Evolutionary conservation across 2,888 invertebrate genomes (phyloP).

Genomic region (Hermaeophaga mercurialis): DNA sequence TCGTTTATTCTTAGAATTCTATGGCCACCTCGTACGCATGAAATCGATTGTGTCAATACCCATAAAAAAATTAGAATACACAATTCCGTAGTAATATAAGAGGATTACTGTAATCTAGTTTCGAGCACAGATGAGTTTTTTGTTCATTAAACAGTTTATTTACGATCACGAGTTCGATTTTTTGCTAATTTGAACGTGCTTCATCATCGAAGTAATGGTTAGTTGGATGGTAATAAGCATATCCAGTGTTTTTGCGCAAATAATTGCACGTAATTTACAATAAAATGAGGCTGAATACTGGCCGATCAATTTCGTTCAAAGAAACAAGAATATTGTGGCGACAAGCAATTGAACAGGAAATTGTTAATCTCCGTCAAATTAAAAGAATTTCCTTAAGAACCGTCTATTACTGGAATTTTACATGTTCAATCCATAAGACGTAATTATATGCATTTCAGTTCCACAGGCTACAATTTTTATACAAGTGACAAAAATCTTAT

Average conservation of each 20-base stretch:
- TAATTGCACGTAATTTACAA: slow-evolving; percentile 7
- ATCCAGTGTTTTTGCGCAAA: neutral
- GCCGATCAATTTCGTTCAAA: slow-evolving; percentile 1
- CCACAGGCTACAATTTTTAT: too few species aligned
- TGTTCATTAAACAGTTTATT: slow-evolving; percentile 3
- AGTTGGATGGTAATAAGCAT: neutral
- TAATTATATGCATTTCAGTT: too few species aligned
- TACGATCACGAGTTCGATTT: slow-evolving; percentile 9
- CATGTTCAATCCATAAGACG: too few species aligned
- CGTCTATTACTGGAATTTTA: too few species aligned
- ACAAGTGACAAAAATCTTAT: too few species aligned
- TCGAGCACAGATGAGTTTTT: neutral
- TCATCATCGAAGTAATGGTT: slow-evolving; percentile 2
- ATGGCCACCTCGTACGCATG: too few species aligned
- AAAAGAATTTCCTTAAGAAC: too few species aligned
- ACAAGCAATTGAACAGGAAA: neutral
- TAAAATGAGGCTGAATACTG: neutral
- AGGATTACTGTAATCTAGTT: neutral
- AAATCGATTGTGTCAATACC: too few species aligned
- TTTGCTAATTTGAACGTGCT: slow-evolving; percentile 8
- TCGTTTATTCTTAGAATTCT: too few species aligned
- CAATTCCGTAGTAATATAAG: neutral
- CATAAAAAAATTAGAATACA: neutral
- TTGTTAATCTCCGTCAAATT: neutral
- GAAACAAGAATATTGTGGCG: neutral